Conservation (phyloP, 2,113 vertebrate genomes). For the Marcusenius ussheri region DNA sequence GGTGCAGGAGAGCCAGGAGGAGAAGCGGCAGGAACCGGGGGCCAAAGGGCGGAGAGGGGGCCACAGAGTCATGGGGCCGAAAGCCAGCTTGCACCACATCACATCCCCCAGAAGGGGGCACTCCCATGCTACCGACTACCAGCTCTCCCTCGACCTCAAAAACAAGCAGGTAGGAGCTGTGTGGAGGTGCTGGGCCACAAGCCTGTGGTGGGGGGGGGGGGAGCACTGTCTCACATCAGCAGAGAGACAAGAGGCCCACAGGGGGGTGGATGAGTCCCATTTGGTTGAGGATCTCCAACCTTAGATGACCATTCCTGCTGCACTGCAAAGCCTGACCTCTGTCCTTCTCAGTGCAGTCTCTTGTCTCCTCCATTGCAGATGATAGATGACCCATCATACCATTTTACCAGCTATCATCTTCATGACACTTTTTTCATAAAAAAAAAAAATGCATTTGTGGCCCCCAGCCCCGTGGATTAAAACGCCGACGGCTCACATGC, state of each 20-base stretch:
- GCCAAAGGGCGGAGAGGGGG: constrained; percentile 65
- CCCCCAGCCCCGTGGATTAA: not conserved
- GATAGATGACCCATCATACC: not conserved
- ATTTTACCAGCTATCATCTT: not conserved
- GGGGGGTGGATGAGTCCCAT: not conserved
- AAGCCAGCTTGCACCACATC: constrained; percentile 80
- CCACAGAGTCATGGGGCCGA: constrained; percentile 69
- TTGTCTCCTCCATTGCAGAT: not conserved
- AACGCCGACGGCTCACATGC: too few species aligned
- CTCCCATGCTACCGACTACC: constrained; percentile 78
- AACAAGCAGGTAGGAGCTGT: constrained; percentile 93
- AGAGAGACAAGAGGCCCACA: not conserved
- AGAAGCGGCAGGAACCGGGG: constrained; percentile 57
- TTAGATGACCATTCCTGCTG: not conserved
- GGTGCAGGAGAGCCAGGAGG: constrained; percentile 10
- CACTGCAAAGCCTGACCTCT: not conserved
- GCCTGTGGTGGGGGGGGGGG: not conserved
- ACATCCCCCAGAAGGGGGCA: constrained; percentile 82
- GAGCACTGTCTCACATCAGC: not conserved
- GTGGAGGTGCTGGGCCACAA: not conserved
- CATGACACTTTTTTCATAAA: not conserved
- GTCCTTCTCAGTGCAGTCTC: not conserved
- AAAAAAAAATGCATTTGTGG: not conserved
- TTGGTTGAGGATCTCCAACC: not conserved
- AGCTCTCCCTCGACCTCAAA: constrained; percentile 98